A percentile compares a stretch with the other conserved stretches of the same genome.
Evolutionary conservation across 2,113 vertebrate species (phyloP).

Genomic region (Alethe diademata): DNA sequence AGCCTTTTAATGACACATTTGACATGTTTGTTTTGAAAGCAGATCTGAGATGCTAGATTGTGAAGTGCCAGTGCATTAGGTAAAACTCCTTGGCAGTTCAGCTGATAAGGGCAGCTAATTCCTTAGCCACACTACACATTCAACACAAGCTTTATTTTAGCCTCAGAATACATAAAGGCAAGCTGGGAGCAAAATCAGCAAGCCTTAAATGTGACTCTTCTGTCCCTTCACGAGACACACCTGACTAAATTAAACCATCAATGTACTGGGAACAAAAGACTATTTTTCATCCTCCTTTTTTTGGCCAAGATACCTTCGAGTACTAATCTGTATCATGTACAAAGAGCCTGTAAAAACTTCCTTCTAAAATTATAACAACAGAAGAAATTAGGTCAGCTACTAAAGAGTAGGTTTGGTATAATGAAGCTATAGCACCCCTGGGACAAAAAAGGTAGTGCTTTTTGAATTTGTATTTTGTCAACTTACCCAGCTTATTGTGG

Average conservation of each 20-base stretch:
- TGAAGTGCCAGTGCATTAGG: not conserved
- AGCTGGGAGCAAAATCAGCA: not conserved
- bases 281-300: not conserved
- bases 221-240: not conserved
- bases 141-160: not conserved
- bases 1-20: not conserved
- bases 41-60: not conserved
- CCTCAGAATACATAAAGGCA: not conserved
- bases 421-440: not conserved
- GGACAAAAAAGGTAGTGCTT: slow-evolving; percentile 28
- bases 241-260: not conserved
- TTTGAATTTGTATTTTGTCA: not conserved
- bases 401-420: not conserved
- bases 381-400: slow-evolving; percentile 41
- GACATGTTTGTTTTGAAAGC: not conserved
- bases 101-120: not conserved
- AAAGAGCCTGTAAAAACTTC: slow-evolving; percentile 10
- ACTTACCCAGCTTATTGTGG: not conserved
- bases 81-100: not conserved
- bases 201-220: not conserved
- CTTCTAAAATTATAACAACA: slow-evolving; percentile 9
- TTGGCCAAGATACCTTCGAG: not conserved
- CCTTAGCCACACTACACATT: not conserved
- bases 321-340: not conserved
- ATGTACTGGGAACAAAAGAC: not conserved